Evolutionary conservation across 2,888 invertebrate species (phyloP), one percentile per base, ranked within the genome.

Genomic region (Drosophila setosimentum): DNA sequence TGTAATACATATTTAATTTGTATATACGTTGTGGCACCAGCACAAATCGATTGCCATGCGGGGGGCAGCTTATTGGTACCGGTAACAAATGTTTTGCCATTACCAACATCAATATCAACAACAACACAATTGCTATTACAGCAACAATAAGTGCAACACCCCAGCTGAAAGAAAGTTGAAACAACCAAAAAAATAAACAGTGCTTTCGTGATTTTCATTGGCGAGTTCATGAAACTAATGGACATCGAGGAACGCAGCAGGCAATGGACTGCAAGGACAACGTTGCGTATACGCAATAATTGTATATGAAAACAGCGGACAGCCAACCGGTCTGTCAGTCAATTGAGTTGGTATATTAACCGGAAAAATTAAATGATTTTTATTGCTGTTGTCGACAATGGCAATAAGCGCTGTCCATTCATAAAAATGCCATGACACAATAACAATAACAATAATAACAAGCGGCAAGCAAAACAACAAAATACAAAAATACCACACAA

Each of bases 1-100:
- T 86, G 85, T 83, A 87, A 85, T 86, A 86, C 85, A 86, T 86
- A 87, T 86, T 86, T 87, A 88, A 86, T 87, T 87, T 85, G 85
- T 83, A 81, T 85, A 81, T 83, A 85, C 72, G 80, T 73, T 70
- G 72, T 64, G 61, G 66, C 24, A 62, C 61, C 58, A 59, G 51
- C 71, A 71, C 87, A 81, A 87, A 86, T 86, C 85, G 85, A 86
- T 86, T 86, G 85, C 83, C 83, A 81, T 77, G 82, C 80, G 72
- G 80, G 73, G 61, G 76, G 75, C 60, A 59, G 70, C 57, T 57
- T 24, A 69, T 67, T 80, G 80, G 65, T 27, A 82, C 76, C 76
- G 68, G 69, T 74, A 83, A 78, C 86, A 86, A 86, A 85, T 86
- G 83, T 75, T 73, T 69, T 76, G 73, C 81, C 85, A 87, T 83